Evolutionary conservation across 2,888 invertebrate genomes (phyloP), one percentile per base, ranked within the genome.

Genomic region (Dorcus hopei): DNA sequence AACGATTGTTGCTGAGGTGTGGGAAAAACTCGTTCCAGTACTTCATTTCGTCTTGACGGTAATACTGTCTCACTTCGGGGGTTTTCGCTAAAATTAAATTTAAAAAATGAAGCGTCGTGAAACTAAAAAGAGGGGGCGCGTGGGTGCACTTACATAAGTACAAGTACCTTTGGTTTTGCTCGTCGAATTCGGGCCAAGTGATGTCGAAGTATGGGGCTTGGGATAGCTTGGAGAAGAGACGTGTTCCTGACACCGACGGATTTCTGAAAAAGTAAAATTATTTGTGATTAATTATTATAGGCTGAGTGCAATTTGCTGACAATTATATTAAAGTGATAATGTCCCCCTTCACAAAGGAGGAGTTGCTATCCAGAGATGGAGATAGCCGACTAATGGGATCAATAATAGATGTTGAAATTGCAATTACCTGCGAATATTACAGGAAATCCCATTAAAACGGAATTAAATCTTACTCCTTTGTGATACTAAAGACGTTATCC

Each of bases 1-100:
- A 19, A 16, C 45, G 45, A 9, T 45, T 45, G 45, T 16, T 9
- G 9, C 19, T 45, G 16, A 45, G 16, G 9, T 45, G 7, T 0
- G 94, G 94, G 49, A 96, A 82, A 42, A 86, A 84, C 54, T 92
- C 87, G 65, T 91, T 87, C 96, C 96, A 96, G 72, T 91, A 93
- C 48, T 85, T 86, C 71, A 93, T 87, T 71, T 89, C 89, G 62
- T 87, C 86, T 5, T 87, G 82, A 42, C 94, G 84, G 77, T 95
- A 96, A 66, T 88, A 86, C 61, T 86, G 85, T 57, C 87, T 86
- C 42, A 89, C 82, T 42, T 82, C 83, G 0, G 93, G 91, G 3
- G 93, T 60, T 53, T 59, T 50, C 52, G 48, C 9, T 49, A 59
- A 48, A 47, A 14, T 33, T 8, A 26, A 41, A 57, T 19, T 19